phyloP scores from a whole-genome alignment of 2,113 vertebrate genomes.

The Erpornis zantholeuca region DNA sequence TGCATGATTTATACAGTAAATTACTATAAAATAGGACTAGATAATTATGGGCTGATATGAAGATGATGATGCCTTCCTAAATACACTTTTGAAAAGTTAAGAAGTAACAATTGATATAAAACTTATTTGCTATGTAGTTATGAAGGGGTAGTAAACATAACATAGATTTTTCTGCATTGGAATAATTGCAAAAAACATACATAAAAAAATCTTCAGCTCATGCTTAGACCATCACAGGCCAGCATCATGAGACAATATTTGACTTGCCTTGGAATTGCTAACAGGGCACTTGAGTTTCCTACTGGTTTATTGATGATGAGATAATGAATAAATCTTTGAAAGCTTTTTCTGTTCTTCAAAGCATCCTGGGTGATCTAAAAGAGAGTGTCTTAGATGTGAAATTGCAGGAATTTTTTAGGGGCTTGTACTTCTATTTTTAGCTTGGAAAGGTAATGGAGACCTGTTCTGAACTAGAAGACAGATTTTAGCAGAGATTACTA shows the following conservation, averaged over 20 bases:
- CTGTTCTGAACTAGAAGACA: slow-evolving; percentile 1
- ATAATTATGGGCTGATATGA: neutral
- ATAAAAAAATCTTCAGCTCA: neutral
- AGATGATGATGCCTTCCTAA: neutral
- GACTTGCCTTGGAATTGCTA: neutral
- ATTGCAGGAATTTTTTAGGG: neutral
- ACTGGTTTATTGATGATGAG: neutral
- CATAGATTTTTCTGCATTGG: neutral
- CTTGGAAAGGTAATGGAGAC: neutral
- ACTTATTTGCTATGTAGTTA: neutral
- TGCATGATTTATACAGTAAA: neutral
- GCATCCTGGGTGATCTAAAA: neutral
- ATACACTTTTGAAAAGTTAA: neutral
- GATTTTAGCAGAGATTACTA: neutral
- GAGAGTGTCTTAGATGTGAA: neutral
- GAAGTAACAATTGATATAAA: neutral
- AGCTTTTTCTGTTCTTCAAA: neutral
- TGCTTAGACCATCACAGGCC: neutral
- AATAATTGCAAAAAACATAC: neutral
- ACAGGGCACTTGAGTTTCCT: neutral
- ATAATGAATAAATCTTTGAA: neutral
- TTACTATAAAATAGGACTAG: neutral
- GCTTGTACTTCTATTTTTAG: neutral
- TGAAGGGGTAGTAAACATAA: neutral
- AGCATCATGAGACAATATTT: neutral